Conservation (phyloP, 2,888 invertebrate species). For the Agrotis ipsilon region DNA sequence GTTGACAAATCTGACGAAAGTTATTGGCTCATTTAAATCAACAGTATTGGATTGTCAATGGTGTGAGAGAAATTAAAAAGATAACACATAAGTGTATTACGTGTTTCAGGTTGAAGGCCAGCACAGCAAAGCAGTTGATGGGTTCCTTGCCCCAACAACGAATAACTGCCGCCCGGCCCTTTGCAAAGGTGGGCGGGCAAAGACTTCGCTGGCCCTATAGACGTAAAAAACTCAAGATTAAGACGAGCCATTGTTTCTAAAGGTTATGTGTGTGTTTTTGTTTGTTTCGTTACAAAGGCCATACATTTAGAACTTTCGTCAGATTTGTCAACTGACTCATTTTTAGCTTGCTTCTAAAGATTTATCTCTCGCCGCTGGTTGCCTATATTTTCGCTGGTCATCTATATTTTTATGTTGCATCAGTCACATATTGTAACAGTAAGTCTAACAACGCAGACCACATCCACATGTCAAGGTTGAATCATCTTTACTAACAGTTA, state of each 20-base stretch:
- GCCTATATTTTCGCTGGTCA: no score
- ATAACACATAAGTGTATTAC: background rate
- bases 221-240: background rate
- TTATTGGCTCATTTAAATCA: slow-evolving; percentile 1
- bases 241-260: background rate
- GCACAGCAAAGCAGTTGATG: no score
- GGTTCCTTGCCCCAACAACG: slow-evolving; percentile 2
- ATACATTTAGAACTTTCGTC: no score
- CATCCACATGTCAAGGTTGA: slow-evolving; percentile 42
- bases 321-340: slow-evolving; percentile 1
- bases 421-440: slow-evolving; percentile 27
- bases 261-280: no score
- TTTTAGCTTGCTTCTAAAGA: no score
- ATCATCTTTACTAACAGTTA: slow-evolving; percentile 16
- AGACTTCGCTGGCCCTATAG: slow-evolving; percentile 2
- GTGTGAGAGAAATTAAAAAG: background rate
- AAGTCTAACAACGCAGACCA: slow-evolving; percentile 8
- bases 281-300: no score
- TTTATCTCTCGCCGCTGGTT: no score
- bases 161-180: background rate
- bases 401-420: slow-evolving; percentile 17
- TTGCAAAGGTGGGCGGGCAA: slow-evolving; percentile 1
- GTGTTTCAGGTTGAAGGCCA: slow-evolving; percentile 8
- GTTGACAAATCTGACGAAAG: no score
- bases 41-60: slow-evolving; percentile 13